A percentile compares a stretch with the other conserved stretches of the same genome.
Conservation (phyloP, 2,113 vertebrate genomes). For the Cinclus mexicanus region DNA sequence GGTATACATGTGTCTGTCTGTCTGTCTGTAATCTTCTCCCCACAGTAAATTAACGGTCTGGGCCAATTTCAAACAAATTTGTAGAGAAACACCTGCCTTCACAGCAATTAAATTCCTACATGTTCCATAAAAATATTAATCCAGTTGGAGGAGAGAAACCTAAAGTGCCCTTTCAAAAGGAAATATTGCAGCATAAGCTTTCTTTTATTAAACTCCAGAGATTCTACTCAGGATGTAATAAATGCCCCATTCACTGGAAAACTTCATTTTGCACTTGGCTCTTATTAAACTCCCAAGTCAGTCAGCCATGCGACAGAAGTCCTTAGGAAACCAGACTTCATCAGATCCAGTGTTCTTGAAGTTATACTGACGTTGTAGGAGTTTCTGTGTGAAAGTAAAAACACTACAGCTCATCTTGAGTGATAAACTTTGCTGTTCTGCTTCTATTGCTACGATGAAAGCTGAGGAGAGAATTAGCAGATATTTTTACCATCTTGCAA, state of each 20-base stretch:
- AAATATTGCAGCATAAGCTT: conserved; percentile 39
- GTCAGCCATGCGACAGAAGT: conserved; percentile 29
- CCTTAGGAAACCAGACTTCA: conserved; percentile 54
- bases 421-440: conserved; percentile 23
- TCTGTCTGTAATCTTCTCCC: neutral
- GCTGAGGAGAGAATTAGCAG: conserved; percentile 25
- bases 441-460: neutral
- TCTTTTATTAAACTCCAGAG: conserved; percentile 64
- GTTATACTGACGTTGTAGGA: conserved; percentile 51
- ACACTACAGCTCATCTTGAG: conserved; percentile 37
- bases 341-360: conserved; percentile 42
- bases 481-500: conserved; percentile 23
- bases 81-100: neutral
- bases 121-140: conserved; percentile 30
- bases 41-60: neutral
- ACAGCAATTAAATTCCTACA: conserved; percentile 24
- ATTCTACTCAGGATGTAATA: conserved; percentile 43
- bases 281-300: conserved; percentile 57
- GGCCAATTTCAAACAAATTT: neutral
- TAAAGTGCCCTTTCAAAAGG: conserved; percentile 50
- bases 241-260: conserved; percentile 27
- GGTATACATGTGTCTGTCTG: neutral
- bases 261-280: conserved; percentile 38
- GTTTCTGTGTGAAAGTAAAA: conserved; percentile 43
- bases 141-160: conserved; percentile 12